These are phyloP conservation scores for Thaleichthys pacificus DNA, from an alignment of 2,797 vertebrate genomes.

Conservation along the genomic window DNA sequence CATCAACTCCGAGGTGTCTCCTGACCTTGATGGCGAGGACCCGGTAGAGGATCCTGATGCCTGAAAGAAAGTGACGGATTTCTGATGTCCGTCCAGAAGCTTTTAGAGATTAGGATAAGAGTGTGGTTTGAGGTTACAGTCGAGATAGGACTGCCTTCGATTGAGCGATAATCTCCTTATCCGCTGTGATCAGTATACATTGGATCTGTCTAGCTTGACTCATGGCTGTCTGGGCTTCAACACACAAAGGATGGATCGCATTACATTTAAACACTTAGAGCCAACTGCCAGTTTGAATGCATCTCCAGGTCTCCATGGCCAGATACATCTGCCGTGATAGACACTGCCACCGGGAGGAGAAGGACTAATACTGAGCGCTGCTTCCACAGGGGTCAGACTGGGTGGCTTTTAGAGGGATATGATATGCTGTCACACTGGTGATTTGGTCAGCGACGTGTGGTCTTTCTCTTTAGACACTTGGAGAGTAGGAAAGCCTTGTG, in stretches of 20 bases:
- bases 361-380: constrained; percentile 56
- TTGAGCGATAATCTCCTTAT: constrained; percentile 73
- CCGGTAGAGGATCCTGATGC: neutral
- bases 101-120: constrained; percentile 24
- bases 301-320: constrained; percentile 57
- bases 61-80: constrained; percentile 6
- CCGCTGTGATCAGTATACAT: constrained; percentile 74
- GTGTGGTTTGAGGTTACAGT: constrained; percentile 49
- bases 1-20: constrained; percentile 36
- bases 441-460: constrained; percentile 70
- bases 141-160: constrained; percentile 58
- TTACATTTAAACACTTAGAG: constrained; percentile 79
- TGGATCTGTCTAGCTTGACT: constrained; percentile 67
- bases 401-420: constrained; percentile 72
- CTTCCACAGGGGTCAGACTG: constrained; percentile 62
- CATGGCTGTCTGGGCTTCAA: constrained; percentile 34
- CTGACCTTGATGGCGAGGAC: constrained; percentile 45
- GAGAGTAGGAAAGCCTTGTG: neutral
- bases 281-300: constrained; percentile 75
- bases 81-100: constrained; percentile 21
- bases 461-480: constrained; percentile 29
- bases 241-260: constrained; percentile 73
- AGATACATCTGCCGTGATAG: constrained; percentile 72
- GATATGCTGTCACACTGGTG: constrained; percentile 72
- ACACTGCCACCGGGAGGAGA: constrained; percentile 77